These are phyloP conservation scores for Leucoraja erinaceus DNA, from an alignment of 2,113 vertebrate species.

Conservation along the genomic window DNA sequence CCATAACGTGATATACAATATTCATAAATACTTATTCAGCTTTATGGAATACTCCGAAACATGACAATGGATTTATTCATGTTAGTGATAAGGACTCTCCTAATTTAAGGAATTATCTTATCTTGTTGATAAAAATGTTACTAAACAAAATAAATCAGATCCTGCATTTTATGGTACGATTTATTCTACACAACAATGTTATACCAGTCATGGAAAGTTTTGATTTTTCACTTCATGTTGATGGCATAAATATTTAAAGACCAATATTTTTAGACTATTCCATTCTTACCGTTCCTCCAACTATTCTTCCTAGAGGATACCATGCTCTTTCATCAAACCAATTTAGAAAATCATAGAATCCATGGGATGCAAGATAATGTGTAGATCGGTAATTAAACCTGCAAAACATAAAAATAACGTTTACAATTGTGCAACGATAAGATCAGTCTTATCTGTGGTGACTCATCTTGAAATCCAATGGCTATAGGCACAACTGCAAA, in stretches of 20 bases:
- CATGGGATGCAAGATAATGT: conserved; percentile 94
- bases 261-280: not conserved
- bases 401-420: conserved; percentile 44
- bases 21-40: not conserved
- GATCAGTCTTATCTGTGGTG: not conserved
- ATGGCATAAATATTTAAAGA: not conserved
- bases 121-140: not conserved
- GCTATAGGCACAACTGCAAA: not conserved
- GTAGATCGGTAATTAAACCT: conserved; percentile 99
- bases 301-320: conserved; percentile 97
- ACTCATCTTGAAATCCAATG: not conserved
- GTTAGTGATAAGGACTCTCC: not conserved
- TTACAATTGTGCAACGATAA: not conserved
- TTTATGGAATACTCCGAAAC: not conserved
- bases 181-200: not conserved
- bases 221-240: not conserved
- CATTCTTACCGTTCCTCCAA: conserved; percentile 91
- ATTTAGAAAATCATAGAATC: conserved; percentile 99
- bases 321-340: conserved; percentile 99
- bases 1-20: not conserved
- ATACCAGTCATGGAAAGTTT: not conserved
- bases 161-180: not conserved
- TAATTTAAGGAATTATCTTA: not conserved
- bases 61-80: not conserved
- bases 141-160: not conserved